A percentile compares a stretch with the other conserved stretches of the same genome.
Evolutionary conservation across 2,888 invertebrate species (phyloP).

Genomic region (Ditula angustiorana): DNA sequence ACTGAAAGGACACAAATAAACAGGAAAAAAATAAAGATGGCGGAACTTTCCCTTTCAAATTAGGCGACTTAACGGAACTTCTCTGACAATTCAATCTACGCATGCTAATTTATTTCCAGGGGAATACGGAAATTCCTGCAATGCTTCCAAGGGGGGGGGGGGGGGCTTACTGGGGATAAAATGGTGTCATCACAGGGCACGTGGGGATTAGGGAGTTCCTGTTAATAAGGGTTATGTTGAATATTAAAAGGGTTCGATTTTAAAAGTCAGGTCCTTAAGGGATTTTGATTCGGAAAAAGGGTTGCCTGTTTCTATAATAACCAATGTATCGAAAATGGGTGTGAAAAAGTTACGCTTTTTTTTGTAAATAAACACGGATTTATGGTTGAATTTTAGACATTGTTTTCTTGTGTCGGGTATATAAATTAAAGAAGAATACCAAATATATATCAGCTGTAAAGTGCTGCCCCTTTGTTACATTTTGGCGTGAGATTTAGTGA

Average conservation of each 20-base stretch:
- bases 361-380: too few species aligned
- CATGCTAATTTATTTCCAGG: conserved; percentile 54
- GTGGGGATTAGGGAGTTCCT: background rate
- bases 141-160: background rate
- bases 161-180: conserved; percentile 25
- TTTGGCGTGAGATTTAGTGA: too few species aligned
- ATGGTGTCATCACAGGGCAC: conserved; percentile 2
- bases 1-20: conserved; percentile 35
- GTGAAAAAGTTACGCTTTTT: too few species aligned
- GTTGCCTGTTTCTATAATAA: too few species aligned
- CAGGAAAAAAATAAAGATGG: conserved; percentile 44
- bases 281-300: too few species aligned
- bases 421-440: too few species aligned
- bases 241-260: background rate
- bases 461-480: too few species aligned
- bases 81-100: conserved; percentile 57
- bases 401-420: too few species aligned
- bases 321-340: too few species aligned
- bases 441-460: too few species aligned
- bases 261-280: background rate
- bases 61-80: conserved; percentile 49
- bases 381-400: too few species aligned
- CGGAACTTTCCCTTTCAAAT: conserved; percentile 46
- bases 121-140: conserved; percentile 31
- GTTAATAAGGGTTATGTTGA: background rate